Conservation (phyloP, 2,888 invertebrate genomes). For the Odontomyia ornata region DNA sequence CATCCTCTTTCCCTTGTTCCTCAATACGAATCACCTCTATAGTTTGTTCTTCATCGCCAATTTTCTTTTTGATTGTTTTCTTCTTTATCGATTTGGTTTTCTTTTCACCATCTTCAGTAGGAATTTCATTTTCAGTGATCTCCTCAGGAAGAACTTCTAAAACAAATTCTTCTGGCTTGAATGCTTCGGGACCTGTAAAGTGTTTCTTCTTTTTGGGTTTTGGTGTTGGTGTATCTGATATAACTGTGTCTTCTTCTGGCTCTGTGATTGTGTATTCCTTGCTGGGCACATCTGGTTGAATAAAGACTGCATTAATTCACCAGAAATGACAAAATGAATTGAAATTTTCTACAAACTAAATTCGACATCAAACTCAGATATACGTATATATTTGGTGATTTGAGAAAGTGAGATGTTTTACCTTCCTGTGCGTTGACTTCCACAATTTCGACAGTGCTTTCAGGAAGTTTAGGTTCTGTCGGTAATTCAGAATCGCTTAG, state of each 20-base stretch:
- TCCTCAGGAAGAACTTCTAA: slow-evolving; percentile 57
- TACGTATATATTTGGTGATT: too few species aligned
- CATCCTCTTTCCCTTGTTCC: slow-evolving; percentile 57
- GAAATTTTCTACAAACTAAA: too few species aligned
- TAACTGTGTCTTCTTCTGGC: slow-evolving; percentile 61
- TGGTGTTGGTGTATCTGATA: slow-evolving; percentile 55
- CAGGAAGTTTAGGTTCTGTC: slow-evolving; percentile 54
- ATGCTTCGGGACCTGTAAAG: slow-evolving; percentile 20
- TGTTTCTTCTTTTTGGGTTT: slow-evolving; percentile 46
- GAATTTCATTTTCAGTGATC: slow-evolving; percentile 52
- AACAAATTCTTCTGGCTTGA: slow-evolving; percentile 56
- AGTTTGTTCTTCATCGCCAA: slow-evolving; percentile 56
- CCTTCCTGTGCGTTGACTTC: slow-evolving; percentile 62
- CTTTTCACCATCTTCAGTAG: slow-evolving; percentile 53
- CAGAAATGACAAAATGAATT: background rate
- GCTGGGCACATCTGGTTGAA: slow-evolving; percentile 60
- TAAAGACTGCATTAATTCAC: slow-evolving; percentile 53
- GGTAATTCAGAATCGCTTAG: slow-evolving; percentile 62
- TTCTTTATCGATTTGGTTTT: slow-evolving; percentile 55
- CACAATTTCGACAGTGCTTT: slow-evolving; percentile 60
- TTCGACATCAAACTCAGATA: background rate
- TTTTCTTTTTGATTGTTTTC: slow-evolving; percentile 57
- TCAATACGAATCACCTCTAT: slow-evolving; percentile 56
- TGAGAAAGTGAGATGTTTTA: slow-evolving; percentile 51
- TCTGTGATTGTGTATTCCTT: slow-evolving; percentile 63